Percentiles rank a stretch among this genome's conserved stretches.
These are phyloP conservation scores for Gymnodraco acuticeps DNA, from an alignment of 2,797 vertebrate genomes.

Conservation along the genomic window DNA sequence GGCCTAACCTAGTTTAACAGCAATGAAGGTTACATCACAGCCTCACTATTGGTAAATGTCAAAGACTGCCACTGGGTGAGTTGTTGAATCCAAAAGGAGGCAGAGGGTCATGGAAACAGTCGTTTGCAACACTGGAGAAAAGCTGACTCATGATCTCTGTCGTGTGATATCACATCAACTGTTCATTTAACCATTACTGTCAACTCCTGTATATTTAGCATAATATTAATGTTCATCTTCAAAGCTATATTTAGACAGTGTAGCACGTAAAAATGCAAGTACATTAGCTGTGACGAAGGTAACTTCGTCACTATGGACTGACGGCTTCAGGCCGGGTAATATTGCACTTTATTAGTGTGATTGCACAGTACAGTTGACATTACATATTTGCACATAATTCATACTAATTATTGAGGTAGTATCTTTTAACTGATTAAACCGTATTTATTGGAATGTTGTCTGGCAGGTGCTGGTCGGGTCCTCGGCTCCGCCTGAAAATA, in stretches of 20 bases:
- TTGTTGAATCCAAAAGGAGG: conserved; percentile 35
- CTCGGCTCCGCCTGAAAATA: too few species aligned
- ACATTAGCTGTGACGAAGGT: too few species aligned
- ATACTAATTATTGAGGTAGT: too few species aligned
- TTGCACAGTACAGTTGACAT: too few species aligned
- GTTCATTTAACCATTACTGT: background rate
- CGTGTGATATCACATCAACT: background rate
- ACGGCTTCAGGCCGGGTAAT: too few species aligned
- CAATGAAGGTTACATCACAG: conserved; percentile 62
- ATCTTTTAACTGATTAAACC: too few species aligned
- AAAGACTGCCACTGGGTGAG: conserved; percentile 45
- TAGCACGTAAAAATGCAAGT: too few species aligned
- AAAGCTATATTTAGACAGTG: conserved; percentile 5
- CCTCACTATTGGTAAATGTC: conserved; percentile 62
- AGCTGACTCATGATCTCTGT: conserved; percentile 13
- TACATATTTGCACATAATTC: too few species aligned
- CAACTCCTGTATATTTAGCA: background rate
- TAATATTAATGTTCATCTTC: background rate
- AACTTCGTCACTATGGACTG: too few species aligned
- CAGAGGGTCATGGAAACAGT: conserved; percentile 20
- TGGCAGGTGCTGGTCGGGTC: too few species aligned
- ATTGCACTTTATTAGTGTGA: too few species aligned
- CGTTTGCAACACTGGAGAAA: conserved; percentile 24
- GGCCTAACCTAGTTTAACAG: conserved; percentile 53
- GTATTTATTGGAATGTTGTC: too few species aligned